These are phyloP conservation scores for Pongo pygmaeus DNA, from an alignment of 2,113 vertebrate genomes.

Conservation along the genomic window DNA sequence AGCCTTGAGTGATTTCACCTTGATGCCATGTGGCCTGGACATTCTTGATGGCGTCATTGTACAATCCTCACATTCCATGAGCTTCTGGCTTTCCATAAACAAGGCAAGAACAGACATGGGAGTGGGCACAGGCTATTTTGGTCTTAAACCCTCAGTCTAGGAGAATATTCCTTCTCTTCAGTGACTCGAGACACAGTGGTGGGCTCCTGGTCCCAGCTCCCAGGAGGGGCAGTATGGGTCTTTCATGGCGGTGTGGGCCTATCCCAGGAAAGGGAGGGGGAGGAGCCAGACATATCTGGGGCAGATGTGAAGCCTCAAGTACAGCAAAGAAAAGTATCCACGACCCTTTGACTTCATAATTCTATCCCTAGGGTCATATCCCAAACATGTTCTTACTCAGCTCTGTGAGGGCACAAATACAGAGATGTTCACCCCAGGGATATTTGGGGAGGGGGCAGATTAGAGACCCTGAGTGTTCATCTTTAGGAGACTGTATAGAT, in stretches of 20 bases:
- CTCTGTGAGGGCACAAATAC: not conserved
- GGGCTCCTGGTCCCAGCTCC: not conserved
- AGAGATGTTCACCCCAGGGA: not conserved
- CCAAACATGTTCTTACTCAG: not conserved
- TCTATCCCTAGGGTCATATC: not conserved
- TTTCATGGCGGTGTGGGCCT: not conserved
- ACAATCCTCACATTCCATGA: conserved; percentile 52
- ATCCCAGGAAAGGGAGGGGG: not conserved
- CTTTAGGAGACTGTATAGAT: not conserved
- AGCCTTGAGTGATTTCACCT: conserved; percentile 22
- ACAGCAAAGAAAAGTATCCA: not conserved
- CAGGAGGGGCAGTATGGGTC: not conserved
- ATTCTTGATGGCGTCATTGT: conserved; percentile 49
- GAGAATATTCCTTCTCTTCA: not conserved
- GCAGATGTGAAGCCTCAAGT: not conserved
- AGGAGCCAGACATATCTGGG: not conserved
- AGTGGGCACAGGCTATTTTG: conserved; percentile 10
- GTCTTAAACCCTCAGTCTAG: not conserved
- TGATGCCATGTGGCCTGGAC: conserved; percentile 1
- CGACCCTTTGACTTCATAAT: not conserved
- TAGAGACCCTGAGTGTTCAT: not conserved
- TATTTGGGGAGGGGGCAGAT: not conserved
- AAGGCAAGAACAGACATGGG: conserved; percentile 33
- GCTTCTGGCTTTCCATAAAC: conserved; percentile 60
- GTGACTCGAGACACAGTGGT: not conserved